Base-by-base conservation (phyloP, 2,888 invertebrate species). In the Rhagonycha lutea region DNA sequence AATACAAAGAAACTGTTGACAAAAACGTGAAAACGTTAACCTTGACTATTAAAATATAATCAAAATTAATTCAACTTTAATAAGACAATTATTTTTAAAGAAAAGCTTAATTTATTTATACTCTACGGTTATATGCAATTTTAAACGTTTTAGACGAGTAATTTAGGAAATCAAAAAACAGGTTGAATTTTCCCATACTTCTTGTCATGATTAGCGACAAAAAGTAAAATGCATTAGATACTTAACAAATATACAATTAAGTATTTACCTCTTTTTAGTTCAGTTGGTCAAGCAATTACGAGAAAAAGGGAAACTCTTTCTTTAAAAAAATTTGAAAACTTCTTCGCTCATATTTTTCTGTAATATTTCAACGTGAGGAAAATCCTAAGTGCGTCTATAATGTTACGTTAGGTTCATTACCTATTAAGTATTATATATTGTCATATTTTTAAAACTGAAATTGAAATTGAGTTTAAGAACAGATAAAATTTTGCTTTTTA, bases 31-130 rank as follows among this genome's bases (percentile, higher is more conserved):
- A 72, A 75, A 79, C 78, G 74, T 77, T 79, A 79, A 71, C 77
- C 72, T 75, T 73, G 70, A 72, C 81, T 80, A 81, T 82, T 82
- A 83, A 81, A 82, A 82, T 74, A 74, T 77, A 78, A 82, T 82
- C 74, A 77, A 79, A 79, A 74, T 79, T 77, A 78, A 78, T 75
- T 78, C 72, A 72, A 75, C 74, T 71, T 61, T 77, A 72, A 72
- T 69, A 47, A 32, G 65, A 63, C 62, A 65, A 75, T 72, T 72
- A 32, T 68, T 32, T 26, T 29, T 68, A 68, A 14, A 18, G 61
- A 73, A 68, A 61, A 68, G 28, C 26, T 65, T 23, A 23, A 23
- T 65, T 65, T 24, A 65, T n/a, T 65, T 24, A 24, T 24, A n/a
- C 26, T 24, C 23, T 65, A 65, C 63, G 3, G 62, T 62, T 62